Evolutionary conservation across 2,113 vertebrate genomes (phyloP).

Genomic region (Hipposideros armiger): DNA sequence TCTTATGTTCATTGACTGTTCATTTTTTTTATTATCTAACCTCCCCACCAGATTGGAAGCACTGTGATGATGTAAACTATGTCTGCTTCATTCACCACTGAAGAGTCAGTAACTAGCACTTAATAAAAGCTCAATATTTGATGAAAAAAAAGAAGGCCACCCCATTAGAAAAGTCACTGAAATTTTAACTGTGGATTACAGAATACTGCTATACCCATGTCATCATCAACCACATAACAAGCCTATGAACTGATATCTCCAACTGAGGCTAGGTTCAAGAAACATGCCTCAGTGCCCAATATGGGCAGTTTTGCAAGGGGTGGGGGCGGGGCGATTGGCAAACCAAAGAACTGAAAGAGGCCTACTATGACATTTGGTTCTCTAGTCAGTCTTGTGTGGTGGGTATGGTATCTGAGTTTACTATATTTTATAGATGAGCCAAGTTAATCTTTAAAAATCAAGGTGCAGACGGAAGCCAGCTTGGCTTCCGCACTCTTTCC

Average conservation of each 20-base stretch:
- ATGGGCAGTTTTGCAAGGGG: not conserved
- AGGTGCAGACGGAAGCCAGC: not conserved
- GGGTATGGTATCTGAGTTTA: not conserved
- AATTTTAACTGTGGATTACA: constrained; percentile 42
- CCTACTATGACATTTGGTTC: not conserved
- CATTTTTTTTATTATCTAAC: not conserved
- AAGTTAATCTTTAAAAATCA: constrained; percentile 3
- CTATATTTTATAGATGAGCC: constrained; percentile 28
- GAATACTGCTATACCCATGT: not conserved
- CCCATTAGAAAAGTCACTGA: not conserved
- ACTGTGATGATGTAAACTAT: not conserved
- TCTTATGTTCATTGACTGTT: not conserved
- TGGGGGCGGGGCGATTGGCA: not conserved
- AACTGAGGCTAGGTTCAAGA: not conserved
- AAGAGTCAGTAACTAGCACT: not conserved
- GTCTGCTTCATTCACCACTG: not conserved
- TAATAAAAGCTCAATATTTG: constrained; percentile 42
- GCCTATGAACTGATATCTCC: not conserved
- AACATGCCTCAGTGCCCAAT: not conserved
- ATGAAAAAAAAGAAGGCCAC: not conserved
- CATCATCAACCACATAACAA: not conserved
- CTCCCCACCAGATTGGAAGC: not conserved
- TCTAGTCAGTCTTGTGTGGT: not conserved
- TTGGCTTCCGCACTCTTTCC: not conserved
- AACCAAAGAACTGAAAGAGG: not conserved